Percentiles rank a stretch among this genome's conserved stretches.
Evolutionary conservation across 2,113 vertebrate genomes (phyloP).

Genomic region (Mungos mungo): DNA sequence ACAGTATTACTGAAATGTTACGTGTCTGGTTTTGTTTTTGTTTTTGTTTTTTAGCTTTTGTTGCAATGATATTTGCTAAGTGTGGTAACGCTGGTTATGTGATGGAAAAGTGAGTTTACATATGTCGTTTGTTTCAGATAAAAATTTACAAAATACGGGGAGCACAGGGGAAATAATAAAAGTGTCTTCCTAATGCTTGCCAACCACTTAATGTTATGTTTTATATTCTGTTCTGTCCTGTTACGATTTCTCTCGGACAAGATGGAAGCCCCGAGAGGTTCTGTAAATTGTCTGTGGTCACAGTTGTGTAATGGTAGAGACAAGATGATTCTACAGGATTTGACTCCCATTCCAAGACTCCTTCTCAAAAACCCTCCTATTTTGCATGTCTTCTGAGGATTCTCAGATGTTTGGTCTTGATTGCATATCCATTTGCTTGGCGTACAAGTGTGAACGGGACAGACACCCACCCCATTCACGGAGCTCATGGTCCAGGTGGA

Average conservation of each 20-base stretch:
- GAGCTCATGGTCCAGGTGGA: neutral
- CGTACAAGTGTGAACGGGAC: neutral
- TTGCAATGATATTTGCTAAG: neutral
- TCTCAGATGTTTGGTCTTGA: neutral
- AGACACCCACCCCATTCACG: neutral
- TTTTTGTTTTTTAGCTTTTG: neutral
- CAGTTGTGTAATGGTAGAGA: neutral
- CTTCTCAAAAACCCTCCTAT: neutral
- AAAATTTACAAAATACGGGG: neutral
- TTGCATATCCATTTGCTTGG: neutral
- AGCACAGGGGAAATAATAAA: neutral
- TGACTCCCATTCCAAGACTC: neutral
- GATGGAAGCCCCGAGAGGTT: neutral
- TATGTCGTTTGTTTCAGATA: neutral
- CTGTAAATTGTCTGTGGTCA: neutral
- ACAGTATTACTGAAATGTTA: neutral
- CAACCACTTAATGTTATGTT: neutral
- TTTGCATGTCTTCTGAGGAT: neutral
- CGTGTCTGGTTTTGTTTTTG: neutral
- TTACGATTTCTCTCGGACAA: neutral
- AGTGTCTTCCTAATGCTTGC: neutral
- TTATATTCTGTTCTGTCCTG: neutral
- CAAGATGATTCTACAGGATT: neutral
- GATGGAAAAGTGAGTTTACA: neutral
- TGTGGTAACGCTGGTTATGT: neutral